Evolutionary conservation across 23 tunicate species (phyloP).

Genomic region (Trididemnum nubilum): DNA sequence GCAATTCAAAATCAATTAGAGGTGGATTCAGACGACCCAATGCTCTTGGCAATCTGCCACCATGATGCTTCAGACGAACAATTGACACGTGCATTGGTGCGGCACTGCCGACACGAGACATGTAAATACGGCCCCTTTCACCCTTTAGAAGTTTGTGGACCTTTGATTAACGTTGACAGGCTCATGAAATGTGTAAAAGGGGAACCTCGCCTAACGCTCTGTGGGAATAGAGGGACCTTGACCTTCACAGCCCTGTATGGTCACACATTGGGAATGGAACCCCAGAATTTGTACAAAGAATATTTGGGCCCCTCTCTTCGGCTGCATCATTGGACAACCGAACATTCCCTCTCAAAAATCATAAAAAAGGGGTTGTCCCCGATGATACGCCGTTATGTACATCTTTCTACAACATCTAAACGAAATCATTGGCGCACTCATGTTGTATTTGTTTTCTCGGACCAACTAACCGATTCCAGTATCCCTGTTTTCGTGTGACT

Average conservation of each 20-base stretch:
- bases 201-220: background rate
- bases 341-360: background rate
- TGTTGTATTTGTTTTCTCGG: too few relatives aligned
- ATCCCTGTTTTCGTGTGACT: too few relatives aligned
- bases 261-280: background rate
- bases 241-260: background rate
- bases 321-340: background rate
- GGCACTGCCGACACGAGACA: background rate
- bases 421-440: too few relatives aligned
- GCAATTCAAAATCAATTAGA: background rate
- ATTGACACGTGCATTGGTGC: background rate
- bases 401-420: too few relatives aligned
- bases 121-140: background rate
- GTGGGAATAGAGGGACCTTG: background rate
- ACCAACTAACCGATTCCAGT: too few relatives aligned
- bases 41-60: background rate
- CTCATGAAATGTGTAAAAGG: too few relatives aligned
- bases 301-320: background rate
- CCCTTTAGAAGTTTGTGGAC: background rate
- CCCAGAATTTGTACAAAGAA: background rate
- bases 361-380: background rate
- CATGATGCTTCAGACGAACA: background rate
- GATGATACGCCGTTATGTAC: background rate
- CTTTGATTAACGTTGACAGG: background rate
- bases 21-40: background rate